These are phyloP conservation scores for Chelonus insularis DNA, from an alignment of 1,140 invertebrate species.

Conservation along the genomic window DNA sequence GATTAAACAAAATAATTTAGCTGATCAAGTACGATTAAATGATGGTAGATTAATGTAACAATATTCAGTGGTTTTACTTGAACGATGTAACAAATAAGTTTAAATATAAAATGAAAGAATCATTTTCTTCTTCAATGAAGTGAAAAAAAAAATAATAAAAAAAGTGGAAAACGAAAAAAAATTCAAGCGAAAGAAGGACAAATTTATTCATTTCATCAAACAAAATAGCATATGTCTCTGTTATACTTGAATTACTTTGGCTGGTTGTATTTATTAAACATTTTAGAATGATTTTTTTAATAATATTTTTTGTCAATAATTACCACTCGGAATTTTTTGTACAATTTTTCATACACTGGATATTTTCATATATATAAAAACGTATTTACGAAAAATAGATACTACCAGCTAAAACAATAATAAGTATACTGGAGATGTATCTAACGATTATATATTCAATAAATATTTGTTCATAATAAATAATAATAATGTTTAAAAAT, in stretches of 20 bases:
- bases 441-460: conserved; percentile 13
- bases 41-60: conserved; percentile 11
- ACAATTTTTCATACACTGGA: background rate
- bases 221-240: too few relatives aligned
- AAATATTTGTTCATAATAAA: conserved; percentile 18
- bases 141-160: background rate
- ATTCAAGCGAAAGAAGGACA: background rate
- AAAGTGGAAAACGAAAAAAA: background rate
- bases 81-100: conserved; percentile 8
- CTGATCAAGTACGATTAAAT: conserved; percentile 17
- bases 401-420: background rate
- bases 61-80: conserved; percentile 10
- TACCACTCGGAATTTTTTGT: too few relatives aligned
- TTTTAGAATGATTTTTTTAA: too few relatives aligned
- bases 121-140: too few relatives aligned
- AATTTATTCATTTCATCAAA: too few relatives aligned
- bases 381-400: background rate
- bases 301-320: too few relatives aligned
- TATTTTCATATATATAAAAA: background rate
- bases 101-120: background rate
- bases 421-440: conserved; percentile 9
- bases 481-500: conserved; percentile 1
- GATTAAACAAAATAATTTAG: conserved; percentile 18
- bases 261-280: too few relatives aligned
- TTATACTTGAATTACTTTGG: too few relatives aligned